Percentiles rank a stretch among this genome's conserved stretches.
Evolutionary conservation across 2,888 invertebrate genomes (phyloP).

Genomic region (Dasysyrphus albostriatus): DNA sequence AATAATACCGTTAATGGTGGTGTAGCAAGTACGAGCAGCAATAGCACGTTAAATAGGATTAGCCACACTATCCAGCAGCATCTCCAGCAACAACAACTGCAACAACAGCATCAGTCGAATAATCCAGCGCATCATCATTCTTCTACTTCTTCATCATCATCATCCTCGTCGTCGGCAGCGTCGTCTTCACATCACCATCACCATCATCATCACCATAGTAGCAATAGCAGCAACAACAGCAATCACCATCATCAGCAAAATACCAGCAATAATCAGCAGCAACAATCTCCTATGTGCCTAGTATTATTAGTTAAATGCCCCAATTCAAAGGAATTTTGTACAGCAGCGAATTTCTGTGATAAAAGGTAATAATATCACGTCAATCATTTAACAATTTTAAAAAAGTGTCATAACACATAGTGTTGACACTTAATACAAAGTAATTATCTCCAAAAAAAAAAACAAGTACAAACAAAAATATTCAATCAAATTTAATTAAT

Average conservation of each 20-base stretch:
- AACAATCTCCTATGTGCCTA: constrained; percentile 83
- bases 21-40: constrained; percentile 58
- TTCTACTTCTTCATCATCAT: constrained; percentile 71
- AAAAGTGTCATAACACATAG: constrained; percentile 8
- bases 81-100: constrained; percentile 61
- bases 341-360: constrained; percentile 83
- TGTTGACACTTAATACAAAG: constrained; percentile 10
- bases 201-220: constrained; percentile 67
- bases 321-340: constrained; percentile 84
- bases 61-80: constrained; percentile 76
- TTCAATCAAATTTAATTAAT: constrained; percentile 60
- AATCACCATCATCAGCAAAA: constrained; percentile 55
- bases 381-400: not conserved
- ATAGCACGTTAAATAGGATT: constrained; percentile 66
- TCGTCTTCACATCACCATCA: constrained; percentile 76
- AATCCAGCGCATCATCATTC: constrained; percentile 73
- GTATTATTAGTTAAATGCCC: constrained; percentile 84
- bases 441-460: not conserved
- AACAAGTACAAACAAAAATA: constrained; percentile 3
- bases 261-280: constrained; percentile 77
- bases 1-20: constrained; percentile 57
- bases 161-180: constrained; percentile 71
- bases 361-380: constrained; percentile 80
- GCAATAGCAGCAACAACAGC: constrained; percentile 34
- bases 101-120: constrained; percentile 67